These are phyloP conservation scores for Prenolepis imparis DNA, from an alignment of 2,888 invertebrate species.

Conservation along the genomic window DNA sequence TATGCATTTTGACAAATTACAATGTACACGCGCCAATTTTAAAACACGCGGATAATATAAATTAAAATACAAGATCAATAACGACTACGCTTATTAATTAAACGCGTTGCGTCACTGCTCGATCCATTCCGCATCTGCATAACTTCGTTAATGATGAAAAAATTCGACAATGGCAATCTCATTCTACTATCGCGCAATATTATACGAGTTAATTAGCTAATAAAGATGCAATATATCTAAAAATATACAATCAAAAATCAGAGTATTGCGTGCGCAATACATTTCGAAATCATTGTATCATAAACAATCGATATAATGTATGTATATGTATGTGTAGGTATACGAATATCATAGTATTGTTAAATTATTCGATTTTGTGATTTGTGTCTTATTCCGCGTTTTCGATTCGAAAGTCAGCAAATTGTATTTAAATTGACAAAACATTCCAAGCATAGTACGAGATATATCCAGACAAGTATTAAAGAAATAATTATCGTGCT, in stretches of 20 bases:
- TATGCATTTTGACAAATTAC: not conserved
- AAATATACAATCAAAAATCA: not conserved
- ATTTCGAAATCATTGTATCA: not conserved
- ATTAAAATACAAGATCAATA: not conserved
- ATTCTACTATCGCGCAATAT: not conserved
- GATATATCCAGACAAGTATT: too few relatives aligned
- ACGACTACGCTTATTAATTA: constrained; percentile 3
- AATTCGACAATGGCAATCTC: not conserved
- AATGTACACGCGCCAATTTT: not conserved
- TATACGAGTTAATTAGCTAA: not conserved
- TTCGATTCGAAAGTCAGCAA: not conserved
- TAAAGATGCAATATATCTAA: not conserved
- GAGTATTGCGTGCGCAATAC: not conserved
- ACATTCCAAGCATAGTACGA: not conserved
- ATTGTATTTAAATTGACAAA: not conserved
- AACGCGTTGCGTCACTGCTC: not conserved
- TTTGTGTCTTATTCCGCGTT: not conserved
- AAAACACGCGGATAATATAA: not conserved
- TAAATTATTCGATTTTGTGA: not conserved
- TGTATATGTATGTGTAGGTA: not conserved
- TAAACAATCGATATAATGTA: not conserved
- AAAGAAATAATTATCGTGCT: too few relatives aligned
- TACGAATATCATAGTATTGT: not conserved
- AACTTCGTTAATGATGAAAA: not conserved
- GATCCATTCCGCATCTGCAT: not conserved